Percentiles rank a stretch among this genome's conserved stretches.
These are phyloP conservation scores for Morbakka virulenta DNA, from an alignment of 30 jellyfish, hydroid and myxozoan species.

Conservation along the genomic window DNA sequence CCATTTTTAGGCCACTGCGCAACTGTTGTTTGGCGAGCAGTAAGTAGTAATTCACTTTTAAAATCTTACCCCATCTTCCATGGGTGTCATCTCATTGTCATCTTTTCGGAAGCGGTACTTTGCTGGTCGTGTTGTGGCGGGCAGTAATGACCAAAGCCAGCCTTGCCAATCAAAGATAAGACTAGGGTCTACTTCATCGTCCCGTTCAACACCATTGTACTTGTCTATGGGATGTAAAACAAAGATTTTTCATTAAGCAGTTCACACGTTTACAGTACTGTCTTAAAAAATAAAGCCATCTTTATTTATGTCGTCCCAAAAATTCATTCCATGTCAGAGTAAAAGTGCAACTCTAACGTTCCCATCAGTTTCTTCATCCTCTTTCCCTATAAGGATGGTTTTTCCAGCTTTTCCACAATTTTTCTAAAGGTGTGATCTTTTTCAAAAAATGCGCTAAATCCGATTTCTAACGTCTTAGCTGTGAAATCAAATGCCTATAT, in stretches of 20 bases:
- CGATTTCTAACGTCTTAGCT: too few relatives aligned
- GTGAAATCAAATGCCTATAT: not conserved
- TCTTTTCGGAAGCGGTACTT: slow-evolving; percentile 49
- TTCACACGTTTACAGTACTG: too few relatives aligned
- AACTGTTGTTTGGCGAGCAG: too few relatives aligned
- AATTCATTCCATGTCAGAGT: too few relatives aligned
- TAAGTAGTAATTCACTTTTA: too few relatives aligned
- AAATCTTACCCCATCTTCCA: not conserved
- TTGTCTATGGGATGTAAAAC: not conserved
- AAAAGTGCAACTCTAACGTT: too few relatives aligned
- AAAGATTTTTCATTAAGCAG: not conserved
- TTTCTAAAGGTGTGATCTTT: not conserved
- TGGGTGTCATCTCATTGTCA: slow-evolving; percentile 7
- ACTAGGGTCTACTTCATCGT: slow-evolving; percentile 65
- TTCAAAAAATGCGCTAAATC: too few relatives aligned
- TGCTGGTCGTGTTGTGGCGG: slow-evolving; percentile 58
- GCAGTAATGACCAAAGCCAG: slow-evolving; percentile 66
- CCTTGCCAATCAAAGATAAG: slow-evolving; percentile 80
- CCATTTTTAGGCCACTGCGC: too few relatives aligned
- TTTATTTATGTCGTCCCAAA: too few relatives aligned
- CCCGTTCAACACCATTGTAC: not conserved
- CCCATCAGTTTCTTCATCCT: not conserved
- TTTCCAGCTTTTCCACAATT: not conserved
- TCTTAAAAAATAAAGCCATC: too few relatives aligned
- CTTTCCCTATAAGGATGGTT: not conserved